Base-by-base conservation (phyloP, 2,888 invertebrate genomes). In the Philhelius pedissequus region DNA sequence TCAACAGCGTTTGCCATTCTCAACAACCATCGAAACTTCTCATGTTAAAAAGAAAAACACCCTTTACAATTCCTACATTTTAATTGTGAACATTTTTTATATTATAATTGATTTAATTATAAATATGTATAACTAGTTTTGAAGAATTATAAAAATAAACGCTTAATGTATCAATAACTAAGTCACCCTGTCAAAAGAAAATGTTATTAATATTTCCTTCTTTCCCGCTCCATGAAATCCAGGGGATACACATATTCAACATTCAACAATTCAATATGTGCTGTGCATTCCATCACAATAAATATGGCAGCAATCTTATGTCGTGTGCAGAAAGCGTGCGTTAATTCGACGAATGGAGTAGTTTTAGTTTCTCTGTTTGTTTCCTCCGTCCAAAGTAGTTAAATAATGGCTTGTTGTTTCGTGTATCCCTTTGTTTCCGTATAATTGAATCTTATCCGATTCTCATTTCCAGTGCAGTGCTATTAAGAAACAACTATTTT, bases 251-350 rank as follows among this genome's bases (percentile, higher is more conserved):
- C 40, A 52, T 13, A 15, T 11, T 22, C 40, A 40, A 43, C 11
- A 40, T 60, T 40, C 8, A 40, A 43, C 11, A 40, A 50, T 40
- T 5, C 30, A 11, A 32, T 15, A 27, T 38, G 25, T 15, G 11
- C 45, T 38, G 25, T 15, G 11, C 45, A 27, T 20, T 35, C 54
- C 40, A 68, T 56, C 18, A 45, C 56, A 69, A 60, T 75, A 13
- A 22, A 75, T 32, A 45, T 45, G 43, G 43, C 27, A 64, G 66
- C 66, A 38, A 68, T 66, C 71, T 32, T 50, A 64, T 56, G 66
- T 66, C 81, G 77, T 77, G 81, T 82, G 81, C 77, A 82, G 81
- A 82, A 82, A 77, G 81, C 81, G 81, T 82, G 81, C 60, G 35
- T 77, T 77, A 43, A 40, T 71, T 35, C 27, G 18, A 15, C 50